A percentile compares a stretch with the other conserved stretches of the same genome.
Evolutionary conservation across 2,113 vertebrate species (phyloP).

Genomic region (Mustela nigripes): DNA sequence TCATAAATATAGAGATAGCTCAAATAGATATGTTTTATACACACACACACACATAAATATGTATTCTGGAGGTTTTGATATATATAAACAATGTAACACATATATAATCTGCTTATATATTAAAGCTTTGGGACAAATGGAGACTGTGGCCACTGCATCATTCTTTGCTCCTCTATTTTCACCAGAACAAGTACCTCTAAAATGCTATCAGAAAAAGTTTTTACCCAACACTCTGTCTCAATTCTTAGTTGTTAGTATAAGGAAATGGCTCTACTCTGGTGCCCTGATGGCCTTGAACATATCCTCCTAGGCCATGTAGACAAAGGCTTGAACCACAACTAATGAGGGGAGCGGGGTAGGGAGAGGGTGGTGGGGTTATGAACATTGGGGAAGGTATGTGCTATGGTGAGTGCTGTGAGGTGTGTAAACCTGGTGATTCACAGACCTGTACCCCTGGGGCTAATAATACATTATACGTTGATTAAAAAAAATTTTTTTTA

Average conservation of each 20-base stretch:
- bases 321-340: not conserved
- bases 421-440: too few species aligned
- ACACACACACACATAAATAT: too few species aligned
- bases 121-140: not conserved
- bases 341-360: too few species aligned
- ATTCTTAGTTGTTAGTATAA: not conserved
- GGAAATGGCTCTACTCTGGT: not conserved
- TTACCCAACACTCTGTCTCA: not conserved
- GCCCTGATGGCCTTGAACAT: not conserved
- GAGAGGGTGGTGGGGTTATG: too few species aligned
- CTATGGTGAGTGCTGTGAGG: too few species aligned
- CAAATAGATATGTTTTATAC: too few species aligned
- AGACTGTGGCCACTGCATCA: not conserved
- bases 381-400: too few species aligned
- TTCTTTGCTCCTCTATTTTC: slow-evolving; percentile 15
- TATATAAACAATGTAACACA: not conserved
- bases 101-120: not conserved
- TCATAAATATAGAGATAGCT: not conserved
- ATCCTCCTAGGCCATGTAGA: not conserved
- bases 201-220: not conserved
- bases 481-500: too few species aligned
- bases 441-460: too few species aligned
- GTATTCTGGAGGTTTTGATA: not conserved
- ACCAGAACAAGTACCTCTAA: not conserved
- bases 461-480: too few species aligned